Evolutionary conservation across 2,888 invertebrate species (phyloP).

Genomic region (Anarsia innoxiella): DNA sequence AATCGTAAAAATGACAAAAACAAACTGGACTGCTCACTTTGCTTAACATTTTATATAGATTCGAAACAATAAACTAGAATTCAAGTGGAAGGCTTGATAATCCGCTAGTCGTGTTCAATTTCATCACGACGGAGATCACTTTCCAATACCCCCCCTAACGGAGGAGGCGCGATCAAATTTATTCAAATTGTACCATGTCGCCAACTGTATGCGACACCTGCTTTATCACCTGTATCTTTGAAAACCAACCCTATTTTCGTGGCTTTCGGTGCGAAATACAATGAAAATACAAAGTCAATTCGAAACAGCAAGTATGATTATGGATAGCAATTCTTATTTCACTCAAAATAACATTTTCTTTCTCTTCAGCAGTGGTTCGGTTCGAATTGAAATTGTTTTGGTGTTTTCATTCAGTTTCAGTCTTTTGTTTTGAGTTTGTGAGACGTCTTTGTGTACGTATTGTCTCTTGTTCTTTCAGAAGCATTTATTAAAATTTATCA

Average conservation of each 20-base stretch:
- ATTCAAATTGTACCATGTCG: conserved; percentile 70
- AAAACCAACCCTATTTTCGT: conserved; percentile 22
- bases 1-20: no score
- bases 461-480: no score
- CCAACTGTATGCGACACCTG: conserved; percentile 57
- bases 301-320: conserved; percentile 50
- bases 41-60: no score
- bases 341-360: conserved; percentile 70
- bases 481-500: no score
- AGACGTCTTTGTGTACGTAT: no score
- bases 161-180: conserved; percentile 61
- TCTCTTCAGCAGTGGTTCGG: conserved; percentile 64
- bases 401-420: no score
- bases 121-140: conserved; percentile 57
- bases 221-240: conserved; percentile 25
- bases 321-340: conserved; percentile 69
- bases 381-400: no score
- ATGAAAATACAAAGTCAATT: conserved; percentile 31
- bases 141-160: conserved; percentile 51
- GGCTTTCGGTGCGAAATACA: conserved; percentile 23
- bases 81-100: conserved; percentile 36
- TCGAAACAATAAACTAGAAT: conserved; percentile 24
- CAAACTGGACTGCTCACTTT: no score
- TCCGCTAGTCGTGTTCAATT: conserved; percentile 48
- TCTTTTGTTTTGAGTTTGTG: no score